These are phyloP conservation scores for Serrognathus titanus DNA, from an alignment of 2,888 invertebrate species.

Conservation along the genomic window DNA sequence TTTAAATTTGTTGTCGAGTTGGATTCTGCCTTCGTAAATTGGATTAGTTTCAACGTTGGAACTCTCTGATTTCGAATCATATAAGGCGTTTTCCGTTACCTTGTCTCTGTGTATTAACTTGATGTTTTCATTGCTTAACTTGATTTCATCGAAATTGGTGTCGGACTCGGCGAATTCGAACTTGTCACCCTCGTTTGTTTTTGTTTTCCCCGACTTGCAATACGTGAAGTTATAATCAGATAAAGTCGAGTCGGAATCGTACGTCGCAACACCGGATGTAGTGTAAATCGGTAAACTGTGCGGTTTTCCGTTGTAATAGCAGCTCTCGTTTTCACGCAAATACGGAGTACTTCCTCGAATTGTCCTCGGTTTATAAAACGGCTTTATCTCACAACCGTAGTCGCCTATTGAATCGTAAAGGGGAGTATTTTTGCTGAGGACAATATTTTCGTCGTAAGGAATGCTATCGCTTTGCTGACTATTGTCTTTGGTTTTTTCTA, in stretches of 20 bases:
- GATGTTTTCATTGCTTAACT: conserved; percentile 36
- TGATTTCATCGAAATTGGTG: conserved; percentile 40
- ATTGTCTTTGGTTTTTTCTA: background rate
- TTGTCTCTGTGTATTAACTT: conserved; percentile 14
- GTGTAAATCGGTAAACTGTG: conserved; percentile 32
- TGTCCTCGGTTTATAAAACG: conserved; percentile 40
- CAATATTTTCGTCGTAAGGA: conserved; percentile 46
- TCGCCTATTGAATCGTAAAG: conserved; percentile 36
- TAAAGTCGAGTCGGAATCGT: conserved; percentile 31
- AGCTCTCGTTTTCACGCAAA: conserved; percentile 23
- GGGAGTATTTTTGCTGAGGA: conserved; percentile 38
- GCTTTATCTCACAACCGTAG: conserved; percentile 26
- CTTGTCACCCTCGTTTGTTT: conserved; percentile 21
- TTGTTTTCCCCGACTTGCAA: conserved; percentile 25
- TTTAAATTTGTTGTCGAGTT: conserved; percentile 14
- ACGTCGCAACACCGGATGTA: conserved; percentile 14
- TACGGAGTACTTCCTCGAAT: conserved; percentile 42
- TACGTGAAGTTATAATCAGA: conserved; percentile 28
- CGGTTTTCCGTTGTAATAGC: conserved; percentile 32
- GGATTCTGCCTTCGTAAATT: conserved; percentile 31
- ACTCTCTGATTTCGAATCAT: conserved; percentile 16
- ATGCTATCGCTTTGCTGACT: conserved; percentile 26
- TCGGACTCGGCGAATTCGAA: conserved; percentile 27
- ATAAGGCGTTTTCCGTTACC: conserved; percentile 20
- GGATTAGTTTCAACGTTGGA: conserved; percentile 30